Evolutionary conservation across 2,113 vertebrate species (phyloP).

Genomic region (Archilochus colubris): DNA sequence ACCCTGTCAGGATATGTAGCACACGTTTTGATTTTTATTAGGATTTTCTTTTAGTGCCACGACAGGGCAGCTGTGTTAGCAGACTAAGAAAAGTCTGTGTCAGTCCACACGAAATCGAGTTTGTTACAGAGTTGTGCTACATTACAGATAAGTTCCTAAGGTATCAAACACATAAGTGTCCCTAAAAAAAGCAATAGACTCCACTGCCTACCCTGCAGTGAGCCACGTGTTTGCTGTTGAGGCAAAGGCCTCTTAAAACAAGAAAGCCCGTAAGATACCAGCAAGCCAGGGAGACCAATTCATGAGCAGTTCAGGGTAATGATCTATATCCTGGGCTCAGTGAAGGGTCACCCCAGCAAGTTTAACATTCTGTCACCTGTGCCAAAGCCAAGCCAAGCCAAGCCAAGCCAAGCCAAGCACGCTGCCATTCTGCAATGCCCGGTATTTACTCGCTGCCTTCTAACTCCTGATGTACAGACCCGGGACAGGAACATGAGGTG

Average conservation of each 20-base stretch:
- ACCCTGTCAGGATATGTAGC: neutral
- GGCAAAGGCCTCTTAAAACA: neutral
- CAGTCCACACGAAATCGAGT: neutral
- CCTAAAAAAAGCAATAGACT: neutral
- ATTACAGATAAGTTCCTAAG: neutral
- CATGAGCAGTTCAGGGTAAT: neutral
- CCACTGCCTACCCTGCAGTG: neutral
- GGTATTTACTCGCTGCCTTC: conserved; percentile 52
- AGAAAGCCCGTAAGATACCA: neutral
- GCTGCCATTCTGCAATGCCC: neutral
- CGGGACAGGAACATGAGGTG: conserved; percentile 6
- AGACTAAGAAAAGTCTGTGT: neutral
- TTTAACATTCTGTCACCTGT: neutral
- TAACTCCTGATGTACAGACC: neutral
- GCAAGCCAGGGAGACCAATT: neutral
- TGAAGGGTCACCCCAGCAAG: neutral
- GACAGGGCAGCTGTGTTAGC: neutral
- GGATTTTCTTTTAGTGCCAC: neutral
- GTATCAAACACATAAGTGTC: neutral
- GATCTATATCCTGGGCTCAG: neutral
- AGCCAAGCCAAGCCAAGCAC: neutral
- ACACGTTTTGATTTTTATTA: neutral
- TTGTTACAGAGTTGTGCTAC: neutral
- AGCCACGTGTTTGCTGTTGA: accelerated
- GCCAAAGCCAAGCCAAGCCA: neutral